phyloP scores from a whole-genome alignment of 2,888 invertebrate genomes.

The Leptogaster cylindrica region DNA sequence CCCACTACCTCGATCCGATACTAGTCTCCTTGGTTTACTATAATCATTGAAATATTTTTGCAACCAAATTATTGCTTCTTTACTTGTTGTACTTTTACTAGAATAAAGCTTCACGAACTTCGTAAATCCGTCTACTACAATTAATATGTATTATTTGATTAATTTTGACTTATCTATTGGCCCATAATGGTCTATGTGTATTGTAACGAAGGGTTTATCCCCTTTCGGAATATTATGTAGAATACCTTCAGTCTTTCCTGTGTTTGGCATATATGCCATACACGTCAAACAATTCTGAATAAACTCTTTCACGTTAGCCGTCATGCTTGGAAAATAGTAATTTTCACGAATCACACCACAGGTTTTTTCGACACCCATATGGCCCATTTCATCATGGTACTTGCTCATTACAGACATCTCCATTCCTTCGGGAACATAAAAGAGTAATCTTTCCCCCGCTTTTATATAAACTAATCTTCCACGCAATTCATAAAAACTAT shows the following conservation, averaged over 20 bases:
- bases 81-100: conserved; percentile 52
- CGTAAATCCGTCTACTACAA: conserved; percentile 54
- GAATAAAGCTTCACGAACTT: conserved; percentile 55
- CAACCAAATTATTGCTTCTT: conserved; percentile 50
- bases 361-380: conserved; percentile 39
- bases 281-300: conserved; percentile 43
- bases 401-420: conserved; percentile 44
- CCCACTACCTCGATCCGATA: conserved; percentile 57
- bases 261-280: conserved; percentile 28
- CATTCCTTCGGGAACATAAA: conserved; percentile 47
- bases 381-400: conserved; percentile 43
- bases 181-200: conserved; percentile 45
- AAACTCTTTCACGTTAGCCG: conserved; percentile 24
- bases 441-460: neutral
- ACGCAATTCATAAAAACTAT: neutral
- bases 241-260: conserved; percentile 48
- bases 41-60: conserved; percentile 47
- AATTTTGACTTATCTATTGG: conserved; percentile 40
- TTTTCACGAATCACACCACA: conserved; percentile 39
- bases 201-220: conserved; percentile 49
- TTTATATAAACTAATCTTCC: conserved; percentile 12
- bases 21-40: conserved; percentile 51
- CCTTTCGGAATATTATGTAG: conserved; percentile 53
- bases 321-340: conserved; percentile 57
- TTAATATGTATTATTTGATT: conserved; percentile 32